These are phyloP conservation scores for Chaetodon auriga DNA, from an alignment of 2,113 vertebrate genomes.

Conservation along the genomic window DNA sequence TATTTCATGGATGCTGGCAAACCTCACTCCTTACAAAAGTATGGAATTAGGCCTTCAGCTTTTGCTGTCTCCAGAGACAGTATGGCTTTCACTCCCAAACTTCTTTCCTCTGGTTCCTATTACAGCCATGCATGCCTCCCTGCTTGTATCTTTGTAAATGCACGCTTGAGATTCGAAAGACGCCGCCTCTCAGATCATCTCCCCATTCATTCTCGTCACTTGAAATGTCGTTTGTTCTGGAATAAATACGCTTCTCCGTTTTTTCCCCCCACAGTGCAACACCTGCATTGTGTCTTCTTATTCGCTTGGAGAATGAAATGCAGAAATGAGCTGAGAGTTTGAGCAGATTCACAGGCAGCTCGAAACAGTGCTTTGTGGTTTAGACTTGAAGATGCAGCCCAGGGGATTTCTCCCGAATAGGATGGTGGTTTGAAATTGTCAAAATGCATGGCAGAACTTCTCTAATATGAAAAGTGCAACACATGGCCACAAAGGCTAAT, in stretches of 20 bases:
- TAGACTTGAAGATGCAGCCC: conserved; percentile 55
- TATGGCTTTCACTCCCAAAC: conserved; percentile 57
- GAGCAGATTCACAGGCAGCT: conserved; percentile 48
- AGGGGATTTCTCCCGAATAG: conserved; percentile 60
- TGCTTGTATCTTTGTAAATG: conserved; percentile 55
- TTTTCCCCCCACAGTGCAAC: conserved; percentile 39
- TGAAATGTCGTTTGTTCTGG: conserved; percentile 36
- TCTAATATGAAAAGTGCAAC: conserved; percentile 52
- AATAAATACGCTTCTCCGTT: conserved; percentile 41
- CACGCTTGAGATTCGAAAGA: conserved; percentile 56
- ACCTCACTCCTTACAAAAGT: conserved; percentile 62
- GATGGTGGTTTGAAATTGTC: conserved; percentile 63
- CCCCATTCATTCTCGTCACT: conserved; percentile 39
- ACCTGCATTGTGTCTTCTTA: conserved; percentile 66
- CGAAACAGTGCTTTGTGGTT: conserved; percentile 50
- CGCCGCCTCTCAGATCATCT: conserved; percentile 39
- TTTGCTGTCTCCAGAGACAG: conserved; percentile 57
- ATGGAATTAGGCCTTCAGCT: conserved; percentile 54
- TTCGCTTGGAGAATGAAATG: conserved; percentile 41
- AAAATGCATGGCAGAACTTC: conserved; percentile 58
- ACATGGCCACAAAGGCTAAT: conserved; percentile 31
- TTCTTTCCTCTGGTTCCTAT: conserved; percentile 72
- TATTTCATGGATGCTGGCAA: conserved; percentile 75
- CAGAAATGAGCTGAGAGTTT: conserved; percentile 47
- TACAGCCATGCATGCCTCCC: conserved; percentile 50